These are phyloP conservation scores for Solea senegalensis DNA, from an alignment of 2,113 vertebrate genomes.

Conservation along the genomic window DNA sequence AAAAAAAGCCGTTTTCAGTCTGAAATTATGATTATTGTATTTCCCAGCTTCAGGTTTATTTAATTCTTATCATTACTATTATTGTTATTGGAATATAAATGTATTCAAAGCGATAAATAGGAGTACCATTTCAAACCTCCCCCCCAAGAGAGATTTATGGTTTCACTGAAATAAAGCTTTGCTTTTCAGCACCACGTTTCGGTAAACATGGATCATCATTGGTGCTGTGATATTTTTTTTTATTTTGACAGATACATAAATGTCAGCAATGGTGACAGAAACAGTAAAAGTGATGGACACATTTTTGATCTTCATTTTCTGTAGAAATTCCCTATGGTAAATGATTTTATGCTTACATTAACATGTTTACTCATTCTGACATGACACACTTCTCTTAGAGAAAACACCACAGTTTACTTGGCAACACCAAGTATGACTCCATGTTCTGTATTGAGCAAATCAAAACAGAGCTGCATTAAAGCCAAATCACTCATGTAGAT, in stretches of 20 bases:
- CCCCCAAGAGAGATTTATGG: too few relatives aligned
- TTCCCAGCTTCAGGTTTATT: neutral
- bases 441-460: neutral
- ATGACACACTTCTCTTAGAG: too few relatives aligned
- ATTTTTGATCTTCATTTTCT: neutral
- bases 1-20: constrained; percentile 20
- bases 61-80: neutral
- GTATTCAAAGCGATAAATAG: neutral
- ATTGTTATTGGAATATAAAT: neutral
- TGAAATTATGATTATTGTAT: neutral
- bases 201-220: neutral
- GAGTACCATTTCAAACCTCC: too few relatives aligned
- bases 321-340: too few relatives aligned
- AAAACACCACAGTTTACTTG: too few relatives aligned
- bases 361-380: too few relatives aligned
- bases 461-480: neutral
- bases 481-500: neutral
- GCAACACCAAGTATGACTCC: too few relatives aligned
- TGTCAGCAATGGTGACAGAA: too few relatives aligned
- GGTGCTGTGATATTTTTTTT: neutral
- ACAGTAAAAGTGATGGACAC: neutral
- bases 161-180: too few relatives aligned
- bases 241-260: too few relatives aligned
- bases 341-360: too few relatives aligned
- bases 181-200: neutral